Conservation (phyloP, 1,140 invertebrate genomes). For the Oreohelix idahoensis region DNA sequence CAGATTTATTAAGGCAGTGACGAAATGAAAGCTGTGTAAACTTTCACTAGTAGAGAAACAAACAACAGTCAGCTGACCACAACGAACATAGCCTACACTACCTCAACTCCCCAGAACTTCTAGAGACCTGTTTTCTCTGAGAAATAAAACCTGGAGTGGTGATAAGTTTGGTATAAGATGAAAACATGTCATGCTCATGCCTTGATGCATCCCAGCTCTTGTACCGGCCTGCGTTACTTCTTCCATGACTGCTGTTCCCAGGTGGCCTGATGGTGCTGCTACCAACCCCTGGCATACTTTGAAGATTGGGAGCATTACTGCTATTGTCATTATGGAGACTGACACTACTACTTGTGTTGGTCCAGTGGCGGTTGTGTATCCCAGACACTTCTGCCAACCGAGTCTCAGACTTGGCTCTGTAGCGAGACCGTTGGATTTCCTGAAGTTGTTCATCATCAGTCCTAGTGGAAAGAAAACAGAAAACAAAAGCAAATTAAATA, state of each 20-base stretch:
- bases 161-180: slow-evolving; percentile 61
- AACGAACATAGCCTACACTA: too few species aligned
- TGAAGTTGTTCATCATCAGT: slow-evolving; percentile 58
- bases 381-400: slow-evolving; percentile 37
- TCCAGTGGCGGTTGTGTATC: neutral
- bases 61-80: too few species aligned
- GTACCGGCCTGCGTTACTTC: slow-evolving; percentile 23
- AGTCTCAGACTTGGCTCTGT: slow-evolving; percentile 45
- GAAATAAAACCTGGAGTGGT: slow-evolving; percentile 56
- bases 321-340: neutral
- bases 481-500: too few species aligned
- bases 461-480: slow-evolving; percentile 42
- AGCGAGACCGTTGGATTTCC: slow-evolving; percentile 42
- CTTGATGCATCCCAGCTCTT: slow-evolving; percentile 42
- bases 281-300: neutral
- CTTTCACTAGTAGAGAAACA: too few species aligned
- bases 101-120: too few species aligned
- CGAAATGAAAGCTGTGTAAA: too few species aligned
- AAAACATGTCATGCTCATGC: slow-evolving; percentile 49
- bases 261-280: neutral
- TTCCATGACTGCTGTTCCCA: neutral
- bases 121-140: slow-evolving; percentile 45
- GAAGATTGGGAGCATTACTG: neutral
- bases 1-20: too few species aligned
- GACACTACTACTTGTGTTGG: neutral